These are phyloP conservation scores for Ricordea florida DNA, from an alignment of 92 coral and sea anemone genomes.

Conservation along the genomic window DNA sequence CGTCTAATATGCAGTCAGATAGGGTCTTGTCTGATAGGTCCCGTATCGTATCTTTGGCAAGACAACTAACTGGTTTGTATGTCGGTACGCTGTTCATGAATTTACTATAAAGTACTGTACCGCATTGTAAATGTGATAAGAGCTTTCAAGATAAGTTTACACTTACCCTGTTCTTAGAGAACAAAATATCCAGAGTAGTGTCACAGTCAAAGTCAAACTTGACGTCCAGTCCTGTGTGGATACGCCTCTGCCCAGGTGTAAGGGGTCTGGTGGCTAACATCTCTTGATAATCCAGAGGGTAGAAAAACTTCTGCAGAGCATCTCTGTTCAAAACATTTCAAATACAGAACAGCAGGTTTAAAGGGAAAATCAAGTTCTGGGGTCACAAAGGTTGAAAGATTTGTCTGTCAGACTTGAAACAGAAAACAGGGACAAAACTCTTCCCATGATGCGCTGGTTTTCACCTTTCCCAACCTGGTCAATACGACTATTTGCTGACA, in stretches of 20 bases:
- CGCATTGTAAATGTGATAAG: background rate
- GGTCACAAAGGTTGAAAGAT: too few species aligned
- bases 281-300: conserved; percentile 96
- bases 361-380: too few species aligned
- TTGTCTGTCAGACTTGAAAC: too few species aligned
- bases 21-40: too few species aligned
- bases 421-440: background rate
- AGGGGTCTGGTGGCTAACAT: conserved; percentile 90
- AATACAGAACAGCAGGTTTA: too few species aligned
- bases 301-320: conserved; percentile 92
- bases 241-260: conserved; percentile 91
- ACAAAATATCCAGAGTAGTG: conserved; percentile 86
- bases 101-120: too few species aligned
- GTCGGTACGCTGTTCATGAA: too few species aligned
- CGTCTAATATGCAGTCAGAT: too few species aligned
- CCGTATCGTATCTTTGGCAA: too few species aligned
- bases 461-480: too few species aligned
- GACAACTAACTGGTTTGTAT: too few species aligned
- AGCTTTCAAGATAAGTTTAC: background rate
- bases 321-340: conserved; percentile 60
- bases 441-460: background rate
- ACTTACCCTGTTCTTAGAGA: conserved; percentile 90
- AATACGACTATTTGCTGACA: too few species aligned
- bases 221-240: conserved; percentile 96
- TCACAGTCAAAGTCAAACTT: conserved; percentile 91